Evolutionary conservation across 2,888 invertebrate genomes (phyloP), one percentile per base, ranked within the genome.

Genomic region (Barypeithes pellucidus): DNA sequence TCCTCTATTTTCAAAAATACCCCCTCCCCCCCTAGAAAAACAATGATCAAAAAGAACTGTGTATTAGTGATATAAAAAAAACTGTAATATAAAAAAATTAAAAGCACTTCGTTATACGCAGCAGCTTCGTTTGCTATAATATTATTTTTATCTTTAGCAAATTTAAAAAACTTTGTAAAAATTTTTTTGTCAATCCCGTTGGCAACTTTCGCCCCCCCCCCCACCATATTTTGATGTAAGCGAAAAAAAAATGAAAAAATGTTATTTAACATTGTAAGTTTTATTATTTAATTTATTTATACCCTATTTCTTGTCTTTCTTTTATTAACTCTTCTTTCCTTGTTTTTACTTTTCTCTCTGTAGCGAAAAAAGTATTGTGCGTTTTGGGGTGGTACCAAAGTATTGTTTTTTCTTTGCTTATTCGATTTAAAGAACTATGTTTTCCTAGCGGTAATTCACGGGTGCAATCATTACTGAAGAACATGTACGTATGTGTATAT

Each of bases 101-200:
- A 43, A 61, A 62, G 71, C 75, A 75, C 75, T 68, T 75, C 68
- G 84, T 85, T 85, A 84, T 84, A 83, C 79, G 84, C 84, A 84
- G 83, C 84, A 84, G 84, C 83, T 84, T 84, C 50, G 67, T 59
- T 68, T 63, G 67, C 65, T 68, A 68, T 50, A 45, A 67, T 63
- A 36, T 60, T 60, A 68, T 68, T 61, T n/a, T 68, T 60, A 60
- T 59, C 39, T 45, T 47, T 68, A 60, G 67, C 54, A 57, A 67
- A 67, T 54, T 52, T n/a, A 20, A 39, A 59, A 60, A 60, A 41
- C 39, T 60, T 20, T 81, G 82, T 50, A 24, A 83, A 82, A 80
- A 82, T 80, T 81, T 78, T 81, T 80, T 81, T 82, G 82, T 82
- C 81, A 81, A 81, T 82, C 80, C 80, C 80, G 77, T 79, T 81